Evolutionary conservation across 2,888 invertebrate genomes (phyloP).

Genomic region (Helicoverpa assulta): DNA sequence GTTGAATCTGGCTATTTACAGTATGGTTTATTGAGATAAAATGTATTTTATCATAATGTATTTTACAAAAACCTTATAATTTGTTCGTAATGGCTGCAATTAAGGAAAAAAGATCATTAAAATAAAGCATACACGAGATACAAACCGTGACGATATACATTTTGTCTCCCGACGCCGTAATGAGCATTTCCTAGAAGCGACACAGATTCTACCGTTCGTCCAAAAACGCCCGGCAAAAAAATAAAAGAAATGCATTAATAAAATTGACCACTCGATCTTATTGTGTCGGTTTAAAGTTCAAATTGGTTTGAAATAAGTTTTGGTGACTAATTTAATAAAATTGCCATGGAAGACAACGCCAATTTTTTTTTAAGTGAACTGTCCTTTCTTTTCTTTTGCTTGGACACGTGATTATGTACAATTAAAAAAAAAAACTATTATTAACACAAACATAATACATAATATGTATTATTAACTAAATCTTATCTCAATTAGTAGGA

Average conservation of each 20-base stretch:
- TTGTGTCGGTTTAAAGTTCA: slow-evolving; percentile 8
- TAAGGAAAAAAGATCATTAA: slow-evolving; percentile 46
- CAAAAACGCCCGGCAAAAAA: slow-evolving; percentile 68
- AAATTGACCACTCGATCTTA: slow-evolving; percentile 25
- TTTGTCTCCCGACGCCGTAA: slow-evolving; percentile 64
- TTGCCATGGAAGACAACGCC: slow-evolving; percentile 24
- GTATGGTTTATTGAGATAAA: too few species aligned
- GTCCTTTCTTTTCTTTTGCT: neutral
- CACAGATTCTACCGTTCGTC: slow-evolving; percentile 68
- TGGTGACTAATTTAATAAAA: neutral
- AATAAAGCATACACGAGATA: slow-evolving; percentile 40
- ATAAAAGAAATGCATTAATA: slow-evolving; percentile 29
- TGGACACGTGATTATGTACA: neutral
- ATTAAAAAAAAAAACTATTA: neutral
- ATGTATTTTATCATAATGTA: too few species aligned
- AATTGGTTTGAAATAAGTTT: slow-evolving; percentile 17
- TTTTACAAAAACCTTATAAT: slow-evolving; percentile 16
- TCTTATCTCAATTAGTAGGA: slow-evolving; percentile 15
- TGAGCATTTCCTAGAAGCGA: slow-evolving; percentile 81
- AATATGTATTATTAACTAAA: neutral
- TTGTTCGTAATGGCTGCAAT: slow-evolving; percentile 35
- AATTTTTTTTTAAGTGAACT: slow-evolving; percentile 38
- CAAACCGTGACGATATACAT: slow-evolving; percentile 52
- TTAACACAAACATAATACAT: neutral
- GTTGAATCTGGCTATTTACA: slow-evolving; percentile 6